A percentile compares a stretch with the other conserved stretches of the same genome.
These are phyloP conservation scores for Myripristis murdjan DNA, from an alignment of 2,797 vertebrate genomes.

Conservation along the genomic window DNA sequence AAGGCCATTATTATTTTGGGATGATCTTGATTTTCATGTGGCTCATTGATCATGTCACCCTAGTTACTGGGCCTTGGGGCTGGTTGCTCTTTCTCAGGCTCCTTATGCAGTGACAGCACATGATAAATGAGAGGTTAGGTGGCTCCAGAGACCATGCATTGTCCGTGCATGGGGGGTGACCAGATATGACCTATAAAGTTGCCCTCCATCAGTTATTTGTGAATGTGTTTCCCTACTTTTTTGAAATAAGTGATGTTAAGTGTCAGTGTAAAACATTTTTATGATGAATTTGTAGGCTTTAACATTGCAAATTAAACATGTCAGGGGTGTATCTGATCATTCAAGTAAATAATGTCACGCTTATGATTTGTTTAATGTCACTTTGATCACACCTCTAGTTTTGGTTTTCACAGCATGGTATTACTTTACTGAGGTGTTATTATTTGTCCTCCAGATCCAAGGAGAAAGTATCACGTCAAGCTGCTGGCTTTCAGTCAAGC, in stretches of 20 bases:
- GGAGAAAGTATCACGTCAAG: constrained; percentile 96
- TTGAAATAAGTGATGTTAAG: constrained; percentile 4
- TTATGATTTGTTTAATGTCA: not conserved
- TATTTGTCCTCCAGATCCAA: constrained; percentile 87
- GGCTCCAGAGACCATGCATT: constrained; percentile 64
- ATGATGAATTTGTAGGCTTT: constrained; percentile 21
- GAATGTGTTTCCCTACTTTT: constrained; percentile 18
- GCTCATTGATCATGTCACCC: constrained; percentile 56
- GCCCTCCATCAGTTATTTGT: constrained; percentile 45
- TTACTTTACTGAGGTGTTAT: constrained; percentile 1
- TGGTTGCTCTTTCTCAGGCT: constrained; percentile 64
- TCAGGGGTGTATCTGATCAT: constrained; percentile 3
- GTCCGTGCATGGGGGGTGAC: constrained; percentile 41
- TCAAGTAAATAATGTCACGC: not conserved
- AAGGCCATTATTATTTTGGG: constrained; percentile 14
- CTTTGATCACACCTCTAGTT: not conserved
- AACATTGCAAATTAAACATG: not conserved
- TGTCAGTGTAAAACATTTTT: constrained; percentile 18
- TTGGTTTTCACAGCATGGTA: not conserved
- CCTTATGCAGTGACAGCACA: constrained; percentile 51
- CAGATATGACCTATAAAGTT: constrained; percentile 45
- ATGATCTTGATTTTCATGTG: constrained; percentile 21
- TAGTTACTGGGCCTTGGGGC: constrained; percentile 41
- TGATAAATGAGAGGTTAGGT: constrained; percentile 68
- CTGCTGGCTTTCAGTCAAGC: constrained; percentile 90